phyloP scores from a whole-genome alignment of 2,113 vertebrate species.

The Clarias gariepinus region DNA sequence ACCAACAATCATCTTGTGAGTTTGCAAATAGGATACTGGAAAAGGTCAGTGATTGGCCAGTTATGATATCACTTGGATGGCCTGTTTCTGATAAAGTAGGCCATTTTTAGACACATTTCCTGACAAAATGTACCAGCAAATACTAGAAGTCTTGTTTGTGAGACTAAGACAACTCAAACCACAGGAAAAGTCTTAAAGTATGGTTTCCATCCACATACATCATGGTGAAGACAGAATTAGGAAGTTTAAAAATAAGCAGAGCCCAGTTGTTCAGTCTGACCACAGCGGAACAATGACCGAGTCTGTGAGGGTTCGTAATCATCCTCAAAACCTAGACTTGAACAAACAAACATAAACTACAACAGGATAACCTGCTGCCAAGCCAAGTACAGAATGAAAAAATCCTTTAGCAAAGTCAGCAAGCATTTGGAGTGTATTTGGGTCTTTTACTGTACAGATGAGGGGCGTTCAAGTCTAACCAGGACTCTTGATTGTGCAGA shows the following conservation, averaged over 20 bases:
- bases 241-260: neutral
- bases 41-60: neutral
- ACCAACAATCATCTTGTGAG: neutral
- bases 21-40: neutral
- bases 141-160: neutral
- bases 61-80: neutral
- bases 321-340: neutral
- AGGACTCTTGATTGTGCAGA: too few species aligned
- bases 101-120: neutral
- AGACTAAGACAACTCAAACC: neutral
- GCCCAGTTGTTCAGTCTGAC: neutral
- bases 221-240: neutral
- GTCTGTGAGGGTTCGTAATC: neutral
- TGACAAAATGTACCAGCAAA: conserved; percentile 5
- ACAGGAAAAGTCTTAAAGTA: neutral
- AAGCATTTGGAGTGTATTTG: neutral
- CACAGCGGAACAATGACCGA: neutral
- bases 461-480: too few species aligned
- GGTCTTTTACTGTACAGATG: too few species aligned
- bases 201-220: neutral
- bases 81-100: neutral
- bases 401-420: neutral
- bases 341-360: neutral
- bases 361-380: neutral
- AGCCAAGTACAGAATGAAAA: neutral